Conservation (phyloP, 2,113 vertebrate genomes). For the Phalacrocorax aristotelis region DNA sequence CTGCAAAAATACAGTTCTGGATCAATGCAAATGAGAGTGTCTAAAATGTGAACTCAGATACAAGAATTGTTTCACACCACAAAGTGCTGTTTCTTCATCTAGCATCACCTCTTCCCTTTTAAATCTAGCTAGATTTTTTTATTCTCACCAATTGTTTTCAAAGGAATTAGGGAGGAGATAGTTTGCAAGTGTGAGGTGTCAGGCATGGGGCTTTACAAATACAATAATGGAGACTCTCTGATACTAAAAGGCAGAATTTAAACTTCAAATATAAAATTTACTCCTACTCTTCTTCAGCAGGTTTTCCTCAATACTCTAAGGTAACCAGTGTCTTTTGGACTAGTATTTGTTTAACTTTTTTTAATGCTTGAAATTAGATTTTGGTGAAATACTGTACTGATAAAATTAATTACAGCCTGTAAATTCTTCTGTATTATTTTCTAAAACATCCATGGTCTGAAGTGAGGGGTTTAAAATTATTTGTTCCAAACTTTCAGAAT, state of each 20-base stretch:
- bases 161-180: background rate
- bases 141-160: background rate
- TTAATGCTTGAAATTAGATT: background rate
- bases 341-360: background rate
- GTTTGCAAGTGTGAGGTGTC: background rate
- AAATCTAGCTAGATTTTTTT: background rate
- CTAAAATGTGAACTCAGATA: background rate
- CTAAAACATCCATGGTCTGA: background rate
- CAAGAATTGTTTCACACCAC: background rate
- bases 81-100: background rate
- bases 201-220: background rate
- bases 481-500: background rate
- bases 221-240: background rate
- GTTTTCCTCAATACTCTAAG: background rate
- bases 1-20: background rate
- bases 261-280: background rate
- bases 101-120: background rate
- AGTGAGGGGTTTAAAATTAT: background rate
- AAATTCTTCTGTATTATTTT: background rate
- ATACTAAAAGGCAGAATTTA: background rate
- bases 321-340: background rate
- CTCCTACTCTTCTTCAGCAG: background rate
- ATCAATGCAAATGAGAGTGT: background rate
- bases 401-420: background rate
- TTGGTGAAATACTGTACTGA: background rate